phyloP scores from a whole-genome alignment of 2,888 invertebrate genomes.

The Eristalis pertinax region DNA sequence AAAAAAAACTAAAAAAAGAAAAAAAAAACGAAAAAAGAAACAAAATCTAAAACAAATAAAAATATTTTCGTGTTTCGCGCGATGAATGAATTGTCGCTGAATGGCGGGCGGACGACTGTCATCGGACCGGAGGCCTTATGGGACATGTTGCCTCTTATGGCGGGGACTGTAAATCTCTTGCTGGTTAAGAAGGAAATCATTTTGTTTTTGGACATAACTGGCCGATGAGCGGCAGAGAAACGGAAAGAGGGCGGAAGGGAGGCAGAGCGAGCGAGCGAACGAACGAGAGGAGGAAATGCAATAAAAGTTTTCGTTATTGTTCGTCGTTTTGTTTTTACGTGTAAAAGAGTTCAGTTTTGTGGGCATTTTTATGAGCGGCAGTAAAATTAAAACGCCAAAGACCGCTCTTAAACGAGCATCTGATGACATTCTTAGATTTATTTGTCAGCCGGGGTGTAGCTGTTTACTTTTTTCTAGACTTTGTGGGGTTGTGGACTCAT shows the following conservation, averaged over 20 bases:
- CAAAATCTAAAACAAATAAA: not conserved
- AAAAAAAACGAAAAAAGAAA: too few relatives aligned
- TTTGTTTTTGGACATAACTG: conserved; percentile 21
- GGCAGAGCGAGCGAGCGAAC: too few relatives aligned
- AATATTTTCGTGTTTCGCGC: not conserved
- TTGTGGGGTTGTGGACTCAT: not conserved
- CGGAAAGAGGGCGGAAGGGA: too few relatives aligned
- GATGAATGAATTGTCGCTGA: not conserved
- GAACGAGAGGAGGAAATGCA: conserved; percentile 8
- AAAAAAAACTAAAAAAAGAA: not conserved
- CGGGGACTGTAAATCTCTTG: conserved; percentile 50
- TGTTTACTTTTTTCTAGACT: not conserved
- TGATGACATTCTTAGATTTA: conserved; percentile 36
- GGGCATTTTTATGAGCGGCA: conserved; percentile 24
- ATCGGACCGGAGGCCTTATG: not conserved
- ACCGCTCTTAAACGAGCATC: conserved; percentile 35
- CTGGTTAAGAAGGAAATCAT: conserved; percentile 56
- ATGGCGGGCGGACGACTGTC: conserved; percentile 4
- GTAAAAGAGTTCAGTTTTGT: conserved; percentile 30
- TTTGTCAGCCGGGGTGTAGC: not conserved
- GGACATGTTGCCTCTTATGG: conserved; percentile 35
- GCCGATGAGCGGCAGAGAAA: not conserved
- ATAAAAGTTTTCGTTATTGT: conserved; percentile 29
- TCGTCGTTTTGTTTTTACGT: conserved; percentile 31
- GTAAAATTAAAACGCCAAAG: conserved; percentile 32